These are phyloP conservation scores for Xylota segnis DNA, from an alignment of 2,888 invertebrate species.

Conservation along the genomic window DNA sequence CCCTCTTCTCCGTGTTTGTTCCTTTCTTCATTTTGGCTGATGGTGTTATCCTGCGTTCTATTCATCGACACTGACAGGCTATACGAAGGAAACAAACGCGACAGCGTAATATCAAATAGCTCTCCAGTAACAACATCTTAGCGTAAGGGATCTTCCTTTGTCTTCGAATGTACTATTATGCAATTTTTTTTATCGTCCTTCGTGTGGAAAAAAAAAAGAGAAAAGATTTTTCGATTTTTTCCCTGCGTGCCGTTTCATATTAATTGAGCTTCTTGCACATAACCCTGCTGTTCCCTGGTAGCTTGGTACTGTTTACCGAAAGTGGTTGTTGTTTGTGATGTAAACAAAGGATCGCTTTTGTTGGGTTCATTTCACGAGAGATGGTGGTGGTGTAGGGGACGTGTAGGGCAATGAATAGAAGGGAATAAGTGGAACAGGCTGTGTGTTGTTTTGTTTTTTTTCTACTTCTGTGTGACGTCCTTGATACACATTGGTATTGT, in stretches of 20 bases:
- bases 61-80: constrained; percentile 38
- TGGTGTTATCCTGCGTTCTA: constrained; percentile 53
- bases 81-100: constrained; percentile 38
- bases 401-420: background rate
- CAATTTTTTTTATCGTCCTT: constrained; percentile 25
- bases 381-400: background rate
- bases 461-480: background rate
- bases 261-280: constrained; percentile 48
- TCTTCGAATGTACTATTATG: constrained; percentile 49
- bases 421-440: constrained; percentile 2
- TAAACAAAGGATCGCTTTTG: constrained; percentile 32
- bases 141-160: constrained; percentile 53
- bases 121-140: constrained; percentile 53
- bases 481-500: constrained; percentile 13
- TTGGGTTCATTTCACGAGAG: background rate
- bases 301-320: constrained; percentile 26
- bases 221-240: constrained; percentile 19
- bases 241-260: constrained; percentile 21
- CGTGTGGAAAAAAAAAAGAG: background rate
- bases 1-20: background rate
- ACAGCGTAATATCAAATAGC: constrained; percentile 45
- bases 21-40: constrained; percentile 34
- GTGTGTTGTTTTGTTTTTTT: background rate
- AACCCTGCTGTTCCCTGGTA: background rate
- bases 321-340: constrained; percentile 39